Percentiles rank a stretch among this genome's conserved stretches.
Evolutionary conservation across 2,113 vertebrate species (phyloP).

Genomic region (Ptilorrhoa leucosticta): DNA sequence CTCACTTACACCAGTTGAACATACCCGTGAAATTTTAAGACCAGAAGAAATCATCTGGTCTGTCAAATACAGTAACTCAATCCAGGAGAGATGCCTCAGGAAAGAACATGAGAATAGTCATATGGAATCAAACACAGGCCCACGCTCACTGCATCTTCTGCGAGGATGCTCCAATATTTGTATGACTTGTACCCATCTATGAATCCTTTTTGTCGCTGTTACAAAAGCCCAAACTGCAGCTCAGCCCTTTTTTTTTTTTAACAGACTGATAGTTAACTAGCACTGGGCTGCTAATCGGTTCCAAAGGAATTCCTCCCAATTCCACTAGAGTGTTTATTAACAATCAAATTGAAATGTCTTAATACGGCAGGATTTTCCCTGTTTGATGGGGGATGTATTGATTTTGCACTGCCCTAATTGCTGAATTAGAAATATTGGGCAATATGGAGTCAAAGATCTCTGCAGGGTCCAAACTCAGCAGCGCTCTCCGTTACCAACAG

Average conservation of each 20-base stretch:
- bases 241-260: neutral
- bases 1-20: neutral
- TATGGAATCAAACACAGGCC: neutral
- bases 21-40: neutral
- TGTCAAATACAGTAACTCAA: neutral
- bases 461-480: neutral
- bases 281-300: accelerated
- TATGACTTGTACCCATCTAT: neutral
- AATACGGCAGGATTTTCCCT: neutral
- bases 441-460: neutral
- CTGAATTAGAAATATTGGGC: neutral
- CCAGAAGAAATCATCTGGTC: conserved; percentile 5
- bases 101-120: neutral
- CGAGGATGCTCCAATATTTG: neutral
- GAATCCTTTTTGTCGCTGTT: neutral
- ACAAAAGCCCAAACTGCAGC: neutral
- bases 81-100: neutral
- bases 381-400: neutral
- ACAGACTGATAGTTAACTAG: neutral
- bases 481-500: accelerated
- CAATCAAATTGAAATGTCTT: neutral
- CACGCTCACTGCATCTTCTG: neutral
- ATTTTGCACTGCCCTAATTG: neutral
- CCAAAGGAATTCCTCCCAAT: neutral
- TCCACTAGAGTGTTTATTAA: neutral